Base-by-base conservation (phyloP, 2,797 vertebrate species). In the Cetoscarus ocellatus region DNA sequence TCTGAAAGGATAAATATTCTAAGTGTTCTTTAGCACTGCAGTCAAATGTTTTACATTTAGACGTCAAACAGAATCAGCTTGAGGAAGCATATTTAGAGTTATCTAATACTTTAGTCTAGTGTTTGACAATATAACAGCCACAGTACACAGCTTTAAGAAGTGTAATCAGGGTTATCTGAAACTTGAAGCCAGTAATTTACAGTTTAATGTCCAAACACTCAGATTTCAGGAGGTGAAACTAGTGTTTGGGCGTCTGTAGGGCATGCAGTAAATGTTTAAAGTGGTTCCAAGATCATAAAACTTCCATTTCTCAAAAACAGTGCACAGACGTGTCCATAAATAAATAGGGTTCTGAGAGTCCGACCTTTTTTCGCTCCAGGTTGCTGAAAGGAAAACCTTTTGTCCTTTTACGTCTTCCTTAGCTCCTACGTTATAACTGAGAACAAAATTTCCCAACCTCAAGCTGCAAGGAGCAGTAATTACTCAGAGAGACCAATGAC, bases 361-460 rank as follows among this genome's bases (percentile, higher is more conserved):
- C 80, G 39, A 85, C 80, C 84, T 75, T 50, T 79, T 71, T 78
- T 58, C 0, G 63, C 72, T 89, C 82, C 87, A 85, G 82, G 73
- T 86, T 86, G 75, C 51, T 73, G 73, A 83, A 80, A 84, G 74
- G 36, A 61, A 85, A 65, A 36, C 52, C 18, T 74, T 57, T 18
- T 51, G 52, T 86, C 73, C 78, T 63, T 65, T 59, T 27, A 27
- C 4, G 27, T 27, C 71, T 44, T 52, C 13, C 27, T 61, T 61
- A 58, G 64, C 39, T 71, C 50, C 70, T 45, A 70, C 67, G 43
- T 82, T 55, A 77, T 63, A 87, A 78, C 83, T 85, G 77, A 78
- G 50, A 52, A 6, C 13, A 19, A 27, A 40, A 40, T 70, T 79
- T 79, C 67, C 75, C 73, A 80, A 80, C 64, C 73, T 70, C 69